Conservation (phyloP, 2,113 vertebrate genomes). For the Thymallus thymallus region DNA sequence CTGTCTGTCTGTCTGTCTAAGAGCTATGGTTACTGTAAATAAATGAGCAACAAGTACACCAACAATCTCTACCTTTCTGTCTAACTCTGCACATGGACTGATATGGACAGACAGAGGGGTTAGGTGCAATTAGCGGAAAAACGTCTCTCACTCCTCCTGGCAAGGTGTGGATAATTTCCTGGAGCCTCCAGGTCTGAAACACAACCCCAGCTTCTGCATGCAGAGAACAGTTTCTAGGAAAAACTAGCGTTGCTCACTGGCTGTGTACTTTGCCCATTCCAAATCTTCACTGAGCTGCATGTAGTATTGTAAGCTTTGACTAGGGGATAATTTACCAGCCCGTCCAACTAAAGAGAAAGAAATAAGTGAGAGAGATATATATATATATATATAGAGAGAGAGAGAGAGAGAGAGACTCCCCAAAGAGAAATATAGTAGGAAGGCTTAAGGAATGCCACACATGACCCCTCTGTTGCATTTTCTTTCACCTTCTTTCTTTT, state of each 20-base stretch:
- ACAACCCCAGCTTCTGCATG: slow-evolving; percentile 32
- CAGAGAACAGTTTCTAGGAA: slow-evolving; percentile 52
- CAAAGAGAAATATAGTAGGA: background rate
- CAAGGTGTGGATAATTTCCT: slow-evolving; percentile 17
- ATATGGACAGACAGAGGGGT: slow-evolving; percentile 27
- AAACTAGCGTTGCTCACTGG: slow-evolving; percentile 43
- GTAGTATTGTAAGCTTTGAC: slow-evolving; percentile 17
- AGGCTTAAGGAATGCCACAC: slow-evolving; percentile 11
- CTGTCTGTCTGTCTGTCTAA: background rate
- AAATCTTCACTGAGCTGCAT: slow-evolving; percentile 47
- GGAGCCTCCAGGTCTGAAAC: slow-evolving; percentile 44
- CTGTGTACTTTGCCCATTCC: slow-evolving; percentile 54
- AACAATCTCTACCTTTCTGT: background rate
- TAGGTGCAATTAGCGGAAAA: slow-evolving; percentile 22
- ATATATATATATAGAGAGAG: too few species aligned
- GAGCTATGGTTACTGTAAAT: background rate
- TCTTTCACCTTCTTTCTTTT: slow-evolving; percentile 39
- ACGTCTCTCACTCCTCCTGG: slow-evolving; percentile 32
- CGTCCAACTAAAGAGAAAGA: background rate
- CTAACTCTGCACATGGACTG: background rate
- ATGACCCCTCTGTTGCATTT: slow-evolving; percentile 18
- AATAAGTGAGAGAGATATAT: slow-evolving; percentile 6
- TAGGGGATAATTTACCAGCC: background rate
- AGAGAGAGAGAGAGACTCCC: background rate
- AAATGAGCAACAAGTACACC: background rate